Base-by-base conservation (phyloP, 2,797 vertebrate species). In the Cephalopachus bancanus region DNA sequence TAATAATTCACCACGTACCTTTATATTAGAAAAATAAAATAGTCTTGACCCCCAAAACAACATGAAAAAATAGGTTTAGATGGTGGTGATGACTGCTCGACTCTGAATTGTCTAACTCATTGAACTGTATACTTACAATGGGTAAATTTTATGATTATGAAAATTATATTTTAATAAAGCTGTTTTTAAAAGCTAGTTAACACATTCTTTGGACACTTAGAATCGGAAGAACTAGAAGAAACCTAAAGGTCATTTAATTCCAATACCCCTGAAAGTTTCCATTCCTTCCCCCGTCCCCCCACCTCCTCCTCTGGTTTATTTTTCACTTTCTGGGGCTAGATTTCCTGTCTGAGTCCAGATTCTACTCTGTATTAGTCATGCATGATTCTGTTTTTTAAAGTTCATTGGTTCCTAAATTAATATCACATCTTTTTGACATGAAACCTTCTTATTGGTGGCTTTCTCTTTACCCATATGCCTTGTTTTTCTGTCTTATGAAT, bases 21-120 rank as follows among this genome's bases (percentile, higher is more conserved):
- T 96, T 96, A 57, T 44, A 60, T 79, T 83, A 65, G 53, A 89
- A 97, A 94, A 87, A 88, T 84, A 93, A 96, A 85, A 62, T 71
- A 3, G 19, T 86, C 85, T 90, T 79, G 85, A 94, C 17, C 59
- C 9, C 19, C 76, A 30, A 94, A 88, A 65, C 22, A 84, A 67
- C 10, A 71, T 26, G 72, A 57, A 91, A 91, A 91, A 69, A 53
- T 53, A 3, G 30, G 8, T 7, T 90, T 78, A 65, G 59, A 49
- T 53, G 55, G 53, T 44, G 28, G 19, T 83, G 33, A 78, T 69
- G 67, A 22, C 26, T 87, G 57, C 55, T 92, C 64, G 96, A n/a
- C 49, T 74, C 62, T 67, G 59, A 91, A 79, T 87, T 93, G 81
- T 74, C 72, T 78, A 64, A 67, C 93, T 85, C 24, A 81, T 24